These are phyloP conservation scores for Archegozetes longisetosus DNA, from an alignment of 1,140 invertebrate genomes.

Conservation along the genomic window DNA sequence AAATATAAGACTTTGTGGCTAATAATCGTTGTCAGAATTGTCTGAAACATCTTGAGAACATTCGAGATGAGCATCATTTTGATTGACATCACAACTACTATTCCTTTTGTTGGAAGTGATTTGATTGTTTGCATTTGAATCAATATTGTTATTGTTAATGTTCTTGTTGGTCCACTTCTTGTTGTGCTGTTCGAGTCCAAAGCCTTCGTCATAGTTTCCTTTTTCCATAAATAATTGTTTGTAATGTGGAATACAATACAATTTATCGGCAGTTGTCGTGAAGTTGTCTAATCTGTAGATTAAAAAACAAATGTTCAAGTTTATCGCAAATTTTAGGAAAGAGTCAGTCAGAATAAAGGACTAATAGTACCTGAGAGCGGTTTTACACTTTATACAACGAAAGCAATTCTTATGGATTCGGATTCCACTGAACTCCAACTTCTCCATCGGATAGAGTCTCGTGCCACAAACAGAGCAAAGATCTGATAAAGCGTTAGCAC, in stretches of 20 bases:
- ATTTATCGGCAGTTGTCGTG: conserved; percentile 62
- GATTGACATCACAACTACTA: not conserved
- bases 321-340: not conserved
- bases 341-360: conserved; percentile 4
- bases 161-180: conserved; percentile 28
- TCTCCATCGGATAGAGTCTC: conserved; percentile 61
- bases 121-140: not conserved
- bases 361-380: conserved; percentile 46
- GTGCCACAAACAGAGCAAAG: conserved; percentile 51
- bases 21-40: not conserved
- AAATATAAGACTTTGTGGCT: no score
- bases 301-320: conserved; percentile 4
- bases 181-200: conserved; percentile 36
- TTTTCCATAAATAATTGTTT: conserved; percentile 57
- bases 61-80: not conserved
- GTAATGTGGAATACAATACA: conserved; percentile 88
- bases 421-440: conserved; percentile 54
- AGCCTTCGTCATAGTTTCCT: conserved; percentile 68
- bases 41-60: not conserved
- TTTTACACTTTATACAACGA: conserved; percentile 57
- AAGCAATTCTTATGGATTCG: conserved; percentile 62
- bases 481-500: conserved; percentile 34
- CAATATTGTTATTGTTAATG: not conserved
- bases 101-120: not conserved
- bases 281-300: conserved; percentile 67